Conservation (phyloP, 1,140 invertebrate genomes). For the Orius laevigatus region DNA sequence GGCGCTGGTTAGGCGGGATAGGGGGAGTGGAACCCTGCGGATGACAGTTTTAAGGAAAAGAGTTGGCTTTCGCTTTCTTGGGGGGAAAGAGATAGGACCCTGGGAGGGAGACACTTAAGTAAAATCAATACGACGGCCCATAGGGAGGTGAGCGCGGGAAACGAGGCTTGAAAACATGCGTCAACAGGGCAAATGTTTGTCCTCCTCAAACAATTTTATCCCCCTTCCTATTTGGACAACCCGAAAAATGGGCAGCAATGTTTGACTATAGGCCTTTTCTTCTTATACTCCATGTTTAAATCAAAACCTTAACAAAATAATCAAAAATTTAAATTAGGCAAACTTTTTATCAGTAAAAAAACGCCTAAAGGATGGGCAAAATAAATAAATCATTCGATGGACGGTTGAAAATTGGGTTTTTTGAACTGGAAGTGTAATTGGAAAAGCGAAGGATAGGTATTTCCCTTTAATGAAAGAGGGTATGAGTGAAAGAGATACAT, state of each 20-base stretch:
- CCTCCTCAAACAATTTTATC: slow-evolving; percentile 13
- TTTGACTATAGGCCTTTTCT: not conserved
- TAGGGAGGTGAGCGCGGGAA: not conserved
- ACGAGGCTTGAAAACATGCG: slow-evolving; percentile 14
- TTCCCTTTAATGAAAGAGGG: too few species aligned
- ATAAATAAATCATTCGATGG: too few species aligned
- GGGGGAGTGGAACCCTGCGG: not conserved
- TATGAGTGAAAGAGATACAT: too few species aligned
- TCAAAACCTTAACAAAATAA: too few species aligned
- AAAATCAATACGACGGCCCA: slow-evolving; percentile 15
- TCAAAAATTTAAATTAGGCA: too few species aligned
- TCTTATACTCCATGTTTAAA: not conserved
- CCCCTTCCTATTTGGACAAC: slow-evolving; percentile 4
- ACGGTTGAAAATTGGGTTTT: too few species aligned
- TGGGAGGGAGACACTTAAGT: slow-evolving; percentile 8
- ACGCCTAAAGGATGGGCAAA: too few species aligned
- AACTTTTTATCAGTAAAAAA: too few species aligned
- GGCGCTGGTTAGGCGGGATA: not conserved
- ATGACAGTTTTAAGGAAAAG: slow-evolving; percentile 6
- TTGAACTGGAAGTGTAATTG: too few species aligned
- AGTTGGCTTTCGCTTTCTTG: slow-evolving; percentile 9
- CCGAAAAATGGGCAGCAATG: slow-evolving; percentile 3
- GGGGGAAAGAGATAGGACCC: slow-evolving; percentile 9
- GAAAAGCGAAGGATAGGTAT: too few species aligned
- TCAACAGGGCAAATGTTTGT: slow-evolving; percentile 15